These are phyloP conservation scores for Perca fluviatilis DNA, from an alignment of 2,113 vertebrate genomes.

Conservation along the genomic window DNA sequence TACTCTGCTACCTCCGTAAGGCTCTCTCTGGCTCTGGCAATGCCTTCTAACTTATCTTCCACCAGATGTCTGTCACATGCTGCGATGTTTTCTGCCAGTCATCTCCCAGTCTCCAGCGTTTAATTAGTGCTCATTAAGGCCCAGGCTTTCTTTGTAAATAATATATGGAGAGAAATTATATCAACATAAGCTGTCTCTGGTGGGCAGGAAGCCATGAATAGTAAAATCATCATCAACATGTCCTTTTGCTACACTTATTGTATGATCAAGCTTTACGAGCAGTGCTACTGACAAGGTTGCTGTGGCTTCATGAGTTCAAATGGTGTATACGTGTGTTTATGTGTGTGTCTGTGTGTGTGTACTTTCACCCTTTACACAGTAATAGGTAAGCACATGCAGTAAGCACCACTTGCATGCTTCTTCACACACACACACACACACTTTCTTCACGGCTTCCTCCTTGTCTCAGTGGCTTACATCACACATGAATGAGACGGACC, in stretches of 20 bases:
- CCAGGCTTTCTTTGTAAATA: slow-evolving; percentile 80
- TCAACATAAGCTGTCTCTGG: slow-evolving; percentile 72
- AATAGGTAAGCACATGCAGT: slow-evolving; percentile 13
- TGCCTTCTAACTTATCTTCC: slow-evolving; percentile 65
- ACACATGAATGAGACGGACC: slow-evolving; percentile 62
- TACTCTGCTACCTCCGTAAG: slow-evolving; percentile 37
- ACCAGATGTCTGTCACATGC: slow-evolving; percentile 82
- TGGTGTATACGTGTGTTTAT: neutral
- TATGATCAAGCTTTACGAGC: slow-evolving; percentile 33
- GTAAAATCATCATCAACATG: slow-evolving; percentile 59
- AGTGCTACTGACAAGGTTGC: slow-evolving; percentile 25
- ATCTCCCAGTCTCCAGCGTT: slow-evolving; percentile 72
- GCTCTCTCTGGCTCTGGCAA: slow-evolving; percentile 39
- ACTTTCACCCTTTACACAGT: slow-evolving; percentile 25
- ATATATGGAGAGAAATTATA: slow-evolving; percentile 75
- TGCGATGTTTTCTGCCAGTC: slow-evolving; percentile 81
- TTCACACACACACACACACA: slow-evolving; percentile 10
- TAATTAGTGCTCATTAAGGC: slow-evolving; percentile 83
- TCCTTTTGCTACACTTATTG: slow-evolving; percentile 39
- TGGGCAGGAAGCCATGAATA: slow-evolving; percentile 61
- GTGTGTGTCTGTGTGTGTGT: neutral
- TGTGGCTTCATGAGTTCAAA: slow-evolving; percentile 4
- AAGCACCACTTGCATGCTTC: neutral
- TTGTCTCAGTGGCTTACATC: slow-evolving; percentile 69
- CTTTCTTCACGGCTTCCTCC: slow-evolving; percentile 56